A percentile compares a stretch with the other conserved stretches of the same genome.
Evolutionary conservation across 2,888 invertebrate genomes (phyloP).

Genomic region (Melinopterus prodromus): DNA sequence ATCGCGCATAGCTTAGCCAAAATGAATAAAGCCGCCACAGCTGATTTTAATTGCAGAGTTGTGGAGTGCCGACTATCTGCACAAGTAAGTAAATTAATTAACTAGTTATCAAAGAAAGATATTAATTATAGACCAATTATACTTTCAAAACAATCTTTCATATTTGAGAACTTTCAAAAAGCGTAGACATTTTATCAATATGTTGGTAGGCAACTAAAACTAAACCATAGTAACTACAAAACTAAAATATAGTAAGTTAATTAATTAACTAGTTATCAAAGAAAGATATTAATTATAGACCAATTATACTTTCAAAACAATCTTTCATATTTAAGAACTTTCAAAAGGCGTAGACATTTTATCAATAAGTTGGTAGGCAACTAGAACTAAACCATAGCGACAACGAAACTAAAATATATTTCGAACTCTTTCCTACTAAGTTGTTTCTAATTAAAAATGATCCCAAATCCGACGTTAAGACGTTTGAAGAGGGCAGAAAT

Average conservation of each 20-base stretch:
- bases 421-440: too few relatives aligned
- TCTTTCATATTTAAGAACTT: not conserved
- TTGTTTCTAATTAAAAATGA: not conserved
- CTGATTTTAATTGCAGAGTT: conserved; percentile 91
- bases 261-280: not conserved
- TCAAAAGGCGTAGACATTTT: too few relatives aligned
- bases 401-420: too few relatives aligned
- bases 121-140: not conserved
- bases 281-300: not conserved
- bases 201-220: too few relatives aligned
- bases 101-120: not conserved
- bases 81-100: conserved; percentile 65
- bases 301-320: not conserved
- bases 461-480: not conserved
- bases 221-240: too few relatives aligned
- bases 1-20: conserved; percentile 90
- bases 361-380: too few relatives aligned
- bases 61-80: conserved; percentile 94
- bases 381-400: too few relatives aligned
- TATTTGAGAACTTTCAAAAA: not conserved
- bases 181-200: too few relatives aligned
- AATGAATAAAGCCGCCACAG: conserved; percentile 93
- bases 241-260: conserved; percentile 68
- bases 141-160: not conserved
- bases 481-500: not conserved